Percentiles rank a stretch among this genome's conserved stretches.
Conservation (phyloP, 2,113 vertebrate genomes). For the Actenoides hombroni region DNA sequence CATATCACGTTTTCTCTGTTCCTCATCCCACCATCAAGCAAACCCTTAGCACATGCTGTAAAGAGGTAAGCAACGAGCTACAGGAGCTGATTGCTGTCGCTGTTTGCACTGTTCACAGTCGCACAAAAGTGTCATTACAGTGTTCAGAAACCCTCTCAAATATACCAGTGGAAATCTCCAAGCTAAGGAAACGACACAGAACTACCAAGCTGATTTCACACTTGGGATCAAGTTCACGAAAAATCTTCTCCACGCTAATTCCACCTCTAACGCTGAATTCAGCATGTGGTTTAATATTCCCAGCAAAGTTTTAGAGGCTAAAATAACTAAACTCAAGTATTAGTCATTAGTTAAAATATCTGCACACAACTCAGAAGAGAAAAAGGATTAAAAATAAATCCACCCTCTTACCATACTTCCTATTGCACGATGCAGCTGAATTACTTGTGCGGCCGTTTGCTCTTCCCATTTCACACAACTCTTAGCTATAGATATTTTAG, state of each 20-base stretch:
- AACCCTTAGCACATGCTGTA: not conserved
- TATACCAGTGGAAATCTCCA: not conserved
- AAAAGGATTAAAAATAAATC: not conserved
- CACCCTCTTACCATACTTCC: slow-evolving; percentile 80
- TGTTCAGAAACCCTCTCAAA: not conserved
- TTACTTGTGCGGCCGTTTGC: slow-evolving; percentile 84
- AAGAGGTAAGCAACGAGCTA: not conserved
- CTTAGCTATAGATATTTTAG: slow-evolving; percentile 82
- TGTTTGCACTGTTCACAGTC: not conserved
- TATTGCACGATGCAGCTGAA: slow-evolving; percentile 83
- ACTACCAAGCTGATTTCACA: not conserved
- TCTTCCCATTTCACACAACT: slow-evolving; percentile 93
- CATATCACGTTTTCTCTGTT: not conserved
- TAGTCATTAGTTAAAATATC: not conserved
- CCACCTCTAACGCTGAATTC: not conserved
- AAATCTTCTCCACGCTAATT: not conserved
- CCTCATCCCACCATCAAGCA: not conserved
- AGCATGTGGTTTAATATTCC: not conserved
- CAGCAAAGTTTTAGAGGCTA: not conserved
- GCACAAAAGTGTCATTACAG: not conserved
- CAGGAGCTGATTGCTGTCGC: not conserved
- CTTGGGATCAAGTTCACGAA: not conserved
- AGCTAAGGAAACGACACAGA: not conserved
- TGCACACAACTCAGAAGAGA: not conserved
- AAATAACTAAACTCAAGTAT: not conserved